These are phyloP conservation scores for Zenarchopterus dispar DNA, from an alignment of 2,797 vertebrate genomes.

Conservation along the genomic window DNA sequence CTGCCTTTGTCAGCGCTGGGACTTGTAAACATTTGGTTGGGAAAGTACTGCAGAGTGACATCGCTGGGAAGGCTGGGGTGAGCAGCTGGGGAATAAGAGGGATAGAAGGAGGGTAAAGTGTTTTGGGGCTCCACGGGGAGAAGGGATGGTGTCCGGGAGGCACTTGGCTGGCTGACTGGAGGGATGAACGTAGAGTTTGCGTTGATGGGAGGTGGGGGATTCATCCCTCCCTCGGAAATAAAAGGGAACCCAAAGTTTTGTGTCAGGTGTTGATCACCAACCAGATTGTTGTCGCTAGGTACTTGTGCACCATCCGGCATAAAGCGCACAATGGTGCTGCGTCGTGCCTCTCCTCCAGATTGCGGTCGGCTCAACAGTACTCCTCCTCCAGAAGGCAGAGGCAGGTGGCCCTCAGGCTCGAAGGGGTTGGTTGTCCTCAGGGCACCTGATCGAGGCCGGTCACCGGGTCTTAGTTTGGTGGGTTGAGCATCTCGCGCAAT, in stretches of 20 bases:
- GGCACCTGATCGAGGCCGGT: constrained; percentile 88
- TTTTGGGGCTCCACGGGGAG: constrained; percentile 97
- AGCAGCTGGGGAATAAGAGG: constrained; percentile 96
- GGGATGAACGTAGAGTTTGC: constrained; percentile 96
- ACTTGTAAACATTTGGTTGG: constrained; percentile 98
- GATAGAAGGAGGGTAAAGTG: constrained; percentile 95
- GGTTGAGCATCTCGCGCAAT: constrained; percentile 85
- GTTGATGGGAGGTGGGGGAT: constrained; percentile 92
- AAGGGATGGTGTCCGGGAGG: constrained; percentile 91
- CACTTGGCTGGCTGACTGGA: constrained; percentile 90
- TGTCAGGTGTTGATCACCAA: constrained; percentile 92
- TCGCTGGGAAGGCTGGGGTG: constrained; percentile 96
- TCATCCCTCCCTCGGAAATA: constrained; percentile 95
- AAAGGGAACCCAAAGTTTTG: constrained; percentile 98
- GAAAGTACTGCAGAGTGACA: constrained; percentile 95
- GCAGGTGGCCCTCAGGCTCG: constrained; percentile 89
- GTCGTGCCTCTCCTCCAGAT: constrained; percentile 83
- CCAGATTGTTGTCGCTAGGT: constrained; percentile 86
- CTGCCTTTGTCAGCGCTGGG: constrained; percentile 92
- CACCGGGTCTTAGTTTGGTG: constrained; percentile 90
- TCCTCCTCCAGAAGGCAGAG: constrained; percentile 87
- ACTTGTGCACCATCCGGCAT: constrained; percentile 92
- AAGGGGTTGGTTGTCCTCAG: constrained; percentile 91
- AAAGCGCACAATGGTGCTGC: constrained; percentile 94
- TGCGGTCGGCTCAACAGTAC: constrained; percentile 93